These are phyloP conservation scores for Ophraella communa DNA, from an alignment of 2,888 invertebrate genomes.

Conservation along the genomic window DNA sequence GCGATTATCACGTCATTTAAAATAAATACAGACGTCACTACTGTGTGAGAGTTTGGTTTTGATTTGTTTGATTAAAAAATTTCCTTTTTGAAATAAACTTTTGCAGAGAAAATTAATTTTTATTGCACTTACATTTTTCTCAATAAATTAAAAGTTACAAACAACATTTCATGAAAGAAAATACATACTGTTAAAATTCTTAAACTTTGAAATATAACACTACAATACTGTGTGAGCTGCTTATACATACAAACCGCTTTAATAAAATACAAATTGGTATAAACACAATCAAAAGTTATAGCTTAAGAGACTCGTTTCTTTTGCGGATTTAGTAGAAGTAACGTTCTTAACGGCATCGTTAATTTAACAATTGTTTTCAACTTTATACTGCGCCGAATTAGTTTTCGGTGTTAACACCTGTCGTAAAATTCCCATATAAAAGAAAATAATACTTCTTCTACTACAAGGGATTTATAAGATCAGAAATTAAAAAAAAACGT, in stretches of 20 bases:
- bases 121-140: too few relatives aligned
- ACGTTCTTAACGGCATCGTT: constrained; percentile 46
- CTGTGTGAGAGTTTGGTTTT: too few relatives aligned
- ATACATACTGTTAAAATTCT: too few relatives aligned
- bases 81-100: too few relatives aligned
- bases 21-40: too few relatives aligned
- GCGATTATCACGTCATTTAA: too few relatives aligned
- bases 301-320: constrained; percentile 26
- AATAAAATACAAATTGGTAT: constrained; percentile 31
- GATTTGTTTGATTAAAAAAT: too few relatives aligned
- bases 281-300: constrained; percentile 30
- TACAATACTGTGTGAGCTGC: too few relatives aligned
- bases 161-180: too few relatives aligned
- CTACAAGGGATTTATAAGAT: neutral
- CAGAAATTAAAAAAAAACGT: neutral
- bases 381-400: constrained; percentile 25
- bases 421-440: constrained; percentile 21
- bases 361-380: constrained; percentile 42
- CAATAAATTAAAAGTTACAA: too few relatives aligned
- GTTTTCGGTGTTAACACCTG: constrained; percentile 26
- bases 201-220: too few relatives aligned
- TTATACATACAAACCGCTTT: neutral
- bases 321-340: constrained; percentile 27
- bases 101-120: too few relatives aligned
- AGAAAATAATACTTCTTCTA: constrained; percentile 1